These are phyloP conservation scores for Leptosomus discolor DNA, from an alignment of 2,113 vertebrate species.

Conservation along the genomic window DNA sequence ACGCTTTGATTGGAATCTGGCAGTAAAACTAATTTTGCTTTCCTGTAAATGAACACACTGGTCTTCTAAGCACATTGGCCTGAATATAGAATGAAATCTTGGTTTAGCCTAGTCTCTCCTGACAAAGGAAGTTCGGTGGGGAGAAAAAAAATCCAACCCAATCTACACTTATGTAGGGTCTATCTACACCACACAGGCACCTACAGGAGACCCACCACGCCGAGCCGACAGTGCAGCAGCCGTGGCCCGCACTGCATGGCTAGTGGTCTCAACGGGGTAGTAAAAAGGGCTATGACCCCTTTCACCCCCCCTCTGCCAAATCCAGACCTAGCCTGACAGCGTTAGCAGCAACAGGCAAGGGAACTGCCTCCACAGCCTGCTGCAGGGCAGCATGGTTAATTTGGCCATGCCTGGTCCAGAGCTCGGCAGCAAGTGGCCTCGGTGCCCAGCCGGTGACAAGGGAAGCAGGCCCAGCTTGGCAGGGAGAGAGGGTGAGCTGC, in stretches of 20 bases:
- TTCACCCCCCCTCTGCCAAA: not conserved
- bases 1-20: not conserved
- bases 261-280: rapidly evolving
- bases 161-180: not conserved
- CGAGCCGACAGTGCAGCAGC: not conserved
- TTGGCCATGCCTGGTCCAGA: not conserved
- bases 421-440: not conserved
- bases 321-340: not conserved
- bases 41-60: not conserved
- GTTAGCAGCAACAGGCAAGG: not conserved
- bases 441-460: not conserved
- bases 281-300: not conserved
- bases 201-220: rapidly evolving
- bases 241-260: not conserved
- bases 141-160: not conserved
- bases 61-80: not conserved
- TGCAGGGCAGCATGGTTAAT: not conserved
- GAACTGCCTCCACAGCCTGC: not conserved
- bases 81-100: constrained; percentile 8
- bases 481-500: not conserved
- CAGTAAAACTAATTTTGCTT: not conserved
- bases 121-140: not conserved
- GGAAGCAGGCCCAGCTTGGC: not conserved
- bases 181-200: not conserved
- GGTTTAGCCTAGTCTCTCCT: not conserved